phyloP scores from a whole-genome alignment of 2,797 vertebrate species.

The Notamacropus eugenii region DNA sequence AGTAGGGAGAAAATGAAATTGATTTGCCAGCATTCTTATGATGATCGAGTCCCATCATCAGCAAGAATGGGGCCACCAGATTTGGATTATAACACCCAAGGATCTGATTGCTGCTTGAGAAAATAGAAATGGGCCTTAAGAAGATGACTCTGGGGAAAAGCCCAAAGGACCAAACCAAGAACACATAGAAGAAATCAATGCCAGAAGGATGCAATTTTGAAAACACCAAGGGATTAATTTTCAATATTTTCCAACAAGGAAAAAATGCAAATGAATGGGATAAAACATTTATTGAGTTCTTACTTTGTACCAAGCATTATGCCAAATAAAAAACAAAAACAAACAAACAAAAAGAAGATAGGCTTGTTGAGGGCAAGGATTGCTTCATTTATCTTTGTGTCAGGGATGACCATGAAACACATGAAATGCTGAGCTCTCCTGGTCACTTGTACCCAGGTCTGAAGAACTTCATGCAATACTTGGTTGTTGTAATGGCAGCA shows the following conservation, averaged over 20 bases:
- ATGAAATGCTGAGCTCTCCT: neutral
- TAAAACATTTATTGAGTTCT: neutral
- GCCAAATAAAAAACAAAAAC: neutral
- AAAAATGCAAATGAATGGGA: neutral
- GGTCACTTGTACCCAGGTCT: neutral
- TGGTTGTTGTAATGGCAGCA: neutral
- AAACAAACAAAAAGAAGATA: neutral
- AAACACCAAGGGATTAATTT: slow-evolving; percentile 22
- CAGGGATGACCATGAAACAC: neutral
- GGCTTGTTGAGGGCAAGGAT: neutral
- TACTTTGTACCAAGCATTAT: neutral
- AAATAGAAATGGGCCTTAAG: neutral
- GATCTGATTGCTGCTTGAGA: neutral
- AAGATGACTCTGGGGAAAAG: slow-evolving; percentile 8
- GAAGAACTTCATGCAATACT: neutral
- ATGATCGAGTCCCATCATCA: neutral
- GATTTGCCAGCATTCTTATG: neutral
- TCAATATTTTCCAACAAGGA: neutral
- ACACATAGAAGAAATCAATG: neutral
- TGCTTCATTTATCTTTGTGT: too few relatives aligned
- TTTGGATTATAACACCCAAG: neutral
- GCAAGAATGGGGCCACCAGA: neutral
- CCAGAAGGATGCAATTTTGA: neutral
- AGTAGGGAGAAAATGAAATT: neutral
- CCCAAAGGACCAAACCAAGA: slow-evolving; percentile 27